Conservation (phyloP, 2,888 invertebrate species). For the Himalopsyche japonica region DNA sequence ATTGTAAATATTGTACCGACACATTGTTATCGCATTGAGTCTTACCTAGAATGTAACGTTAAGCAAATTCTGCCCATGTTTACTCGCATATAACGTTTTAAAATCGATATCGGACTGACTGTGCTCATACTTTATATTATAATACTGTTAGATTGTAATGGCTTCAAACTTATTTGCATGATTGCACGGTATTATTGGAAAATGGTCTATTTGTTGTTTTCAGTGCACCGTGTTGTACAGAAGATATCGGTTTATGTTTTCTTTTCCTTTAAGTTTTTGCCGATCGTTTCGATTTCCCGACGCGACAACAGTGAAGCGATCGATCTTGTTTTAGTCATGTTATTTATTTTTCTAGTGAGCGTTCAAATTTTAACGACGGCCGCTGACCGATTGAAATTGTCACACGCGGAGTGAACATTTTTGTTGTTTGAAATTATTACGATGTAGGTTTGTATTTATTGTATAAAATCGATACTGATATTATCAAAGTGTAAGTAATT, state of each 20-base stretch:
- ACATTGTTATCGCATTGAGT: not conserved
- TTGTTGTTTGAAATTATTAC: slow-evolving; percentile 1
- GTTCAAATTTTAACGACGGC: not conserved
- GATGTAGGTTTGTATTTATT: not conserved
- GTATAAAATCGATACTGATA: not conserved
- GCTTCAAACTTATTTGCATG: not conserved
- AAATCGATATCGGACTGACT: not conserved
- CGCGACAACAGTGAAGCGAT: not conserved
- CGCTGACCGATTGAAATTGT: not conserved
- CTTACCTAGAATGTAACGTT: not conserved
- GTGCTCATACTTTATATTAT: not conserved
- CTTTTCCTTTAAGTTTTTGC: not conserved
- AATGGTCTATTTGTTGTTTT: not conserved
- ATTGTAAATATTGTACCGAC: not conserved
- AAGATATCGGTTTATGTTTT: not conserved
- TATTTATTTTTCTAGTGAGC: not conserved
- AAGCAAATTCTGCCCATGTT: not conserved
- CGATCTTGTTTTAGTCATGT: not conserved
- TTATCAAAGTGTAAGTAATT: not conserved
- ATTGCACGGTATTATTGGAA: not conserved
- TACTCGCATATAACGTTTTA: not conserved
- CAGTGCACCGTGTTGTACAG: not conserved
- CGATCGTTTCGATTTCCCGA: not conserved
- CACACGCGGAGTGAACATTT: not conserved
- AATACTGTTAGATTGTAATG: not conserved